Evolutionary conservation across 1,140 invertebrate species (phyloP), one percentile per base, ranked within the genome.

Genomic region (Hypsibius dujardini): DNA sequence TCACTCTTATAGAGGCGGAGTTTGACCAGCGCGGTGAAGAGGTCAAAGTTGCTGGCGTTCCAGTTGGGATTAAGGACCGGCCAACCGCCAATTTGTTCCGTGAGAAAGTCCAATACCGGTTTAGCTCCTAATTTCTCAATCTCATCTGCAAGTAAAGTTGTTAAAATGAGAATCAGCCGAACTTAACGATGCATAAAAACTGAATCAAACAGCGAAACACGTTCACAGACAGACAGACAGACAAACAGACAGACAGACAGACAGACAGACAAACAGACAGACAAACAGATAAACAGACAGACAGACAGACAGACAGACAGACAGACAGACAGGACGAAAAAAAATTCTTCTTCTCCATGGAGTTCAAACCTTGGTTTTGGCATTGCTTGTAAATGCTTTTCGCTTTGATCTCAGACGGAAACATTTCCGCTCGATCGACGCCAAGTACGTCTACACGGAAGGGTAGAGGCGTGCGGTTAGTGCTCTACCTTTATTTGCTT

Each of bases 61-160:
- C 62, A 67, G 62, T 67, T 42, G 3, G 12, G 3, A 42, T 42
- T 12, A 3, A 67, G 40, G 62, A 67, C 42, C 12, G 62, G 62
- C 62, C 62, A 67, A 15, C 62, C 62, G 62, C 62, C 62, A 12
- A 67, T 67, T 67, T 15, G 12, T 12, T 71, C 47, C 59, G 75
- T 74, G 2, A 81, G n/a, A n/a, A 81, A 71, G 2, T 75, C 72
- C 2, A 75, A 69, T 46, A 82, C 69, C 1, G 77, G 77, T 40
- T 74, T 70, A 2, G 79, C 46, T 0, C 79, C 77, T 69, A 72
- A 71, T 46, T 69, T 71, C 46, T 81, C 78, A 2, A 80, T 74
- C 1, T 73, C 72, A 1, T 76, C 80, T 81, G 73, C 28, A 28
- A 28, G 28, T 28, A 28, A 28, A 28, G 28, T 28, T 28, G 28